Conservation (phyloP, 2,888 invertebrate species). For the Xestia rhomboidea region DNA sequence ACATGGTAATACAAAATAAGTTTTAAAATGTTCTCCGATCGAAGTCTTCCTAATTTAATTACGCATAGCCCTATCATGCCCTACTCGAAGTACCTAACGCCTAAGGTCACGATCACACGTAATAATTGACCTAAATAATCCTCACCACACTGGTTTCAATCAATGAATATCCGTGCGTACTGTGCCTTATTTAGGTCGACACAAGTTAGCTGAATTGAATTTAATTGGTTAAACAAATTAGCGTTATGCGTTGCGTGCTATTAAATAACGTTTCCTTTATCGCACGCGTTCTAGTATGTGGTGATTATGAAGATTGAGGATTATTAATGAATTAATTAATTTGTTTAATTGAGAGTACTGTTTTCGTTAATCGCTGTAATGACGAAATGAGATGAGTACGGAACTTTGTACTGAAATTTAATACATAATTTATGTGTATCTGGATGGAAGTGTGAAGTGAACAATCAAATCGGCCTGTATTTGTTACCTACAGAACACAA, state of each 20-base stretch:
- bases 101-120: conserved; percentile 63
- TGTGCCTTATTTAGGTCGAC: conserved; percentile 64
- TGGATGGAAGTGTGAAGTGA: conserved; percentile 18
- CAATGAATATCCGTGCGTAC: conserved; percentile 59
- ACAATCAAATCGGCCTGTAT: conserved; percentile 25
- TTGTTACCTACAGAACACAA: conserved; percentile 5
- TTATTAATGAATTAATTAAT: conserved; percentile 44
- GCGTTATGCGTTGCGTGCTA: conserved; percentile 49
- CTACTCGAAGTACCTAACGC: conserved; percentile 29
- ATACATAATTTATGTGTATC: not conserved
- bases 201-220: conserved; percentile 66
- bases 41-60: conserved; percentile 30
- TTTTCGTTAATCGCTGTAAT: conserved; percentile 8
- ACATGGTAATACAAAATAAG: not conserved
- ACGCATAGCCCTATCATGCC: conserved; percentile 19
- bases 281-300: conserved; percentile 36
- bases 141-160: conserved; percentile 56
- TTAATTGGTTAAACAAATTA: conserved; percentile 66
- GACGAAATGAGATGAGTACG: not conserved
- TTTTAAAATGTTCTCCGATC: not conserved
- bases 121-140: conserved; percentile 63
- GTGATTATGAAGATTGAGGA: conserved; percentile 43
- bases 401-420: not conserved
- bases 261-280: conserved; percentile 50
- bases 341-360: conserved; percentile 17